Conservation (phyloP, 2,797 vertebrate genomes). For the Myotis findleyi region DNA sequence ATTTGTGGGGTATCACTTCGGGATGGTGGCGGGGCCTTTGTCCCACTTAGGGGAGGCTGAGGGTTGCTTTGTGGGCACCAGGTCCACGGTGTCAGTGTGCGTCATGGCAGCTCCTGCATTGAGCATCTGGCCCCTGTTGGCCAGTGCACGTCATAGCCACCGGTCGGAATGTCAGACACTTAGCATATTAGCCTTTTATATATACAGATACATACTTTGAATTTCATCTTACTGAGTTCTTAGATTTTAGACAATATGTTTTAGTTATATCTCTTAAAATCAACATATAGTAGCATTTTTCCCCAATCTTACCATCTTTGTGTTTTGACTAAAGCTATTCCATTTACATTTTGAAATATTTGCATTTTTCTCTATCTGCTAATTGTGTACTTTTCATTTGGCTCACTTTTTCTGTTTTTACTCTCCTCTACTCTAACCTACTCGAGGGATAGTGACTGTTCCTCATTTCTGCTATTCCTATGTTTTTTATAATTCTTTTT, state of each 20-base stretch:
- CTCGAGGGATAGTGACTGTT: not conserved
- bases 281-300: not conserved
- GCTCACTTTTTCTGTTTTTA: not conserved
- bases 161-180: no score
- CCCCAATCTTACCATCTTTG: not conserved
- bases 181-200: no score
- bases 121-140: no score
- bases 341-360: not conserved
- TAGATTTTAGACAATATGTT: not conserved
- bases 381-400: not conserved
- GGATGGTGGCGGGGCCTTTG: no score
- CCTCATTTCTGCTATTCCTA: not conserved
- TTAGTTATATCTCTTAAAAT: slow-evolving; percentile 13
- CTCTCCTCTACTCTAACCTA: not conserved
- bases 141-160: no score
- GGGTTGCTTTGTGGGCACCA: no score
- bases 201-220: not conserved
- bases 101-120: no score
- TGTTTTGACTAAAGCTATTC: slow-evolving; percentile 1
- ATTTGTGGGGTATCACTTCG: no score
- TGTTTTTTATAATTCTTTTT: not conserved
- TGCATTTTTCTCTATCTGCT: not conserved
- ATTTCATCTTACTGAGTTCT: not conserved
- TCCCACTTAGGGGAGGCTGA: no score
- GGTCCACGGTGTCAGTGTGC: no score